Evolutionary conservation across 2,888 invertebrate species (phyloP), one percentile per base, ranked within the genome.

Genomic region (Leucophora obtusa): DNA sequence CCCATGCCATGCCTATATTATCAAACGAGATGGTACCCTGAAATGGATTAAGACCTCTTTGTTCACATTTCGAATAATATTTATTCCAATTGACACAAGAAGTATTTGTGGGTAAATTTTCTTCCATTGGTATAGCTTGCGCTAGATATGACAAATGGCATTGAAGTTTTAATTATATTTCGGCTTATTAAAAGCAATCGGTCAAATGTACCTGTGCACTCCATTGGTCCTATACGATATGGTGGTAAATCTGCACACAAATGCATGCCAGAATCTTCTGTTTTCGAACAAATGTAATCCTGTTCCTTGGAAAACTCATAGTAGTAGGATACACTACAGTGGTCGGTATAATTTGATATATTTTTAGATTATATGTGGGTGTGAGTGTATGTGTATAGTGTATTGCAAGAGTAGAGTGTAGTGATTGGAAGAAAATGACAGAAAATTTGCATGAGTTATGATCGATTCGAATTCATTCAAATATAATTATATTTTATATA

Each of bases 1-100:
- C 98, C 99, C 99, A 99, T 24, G 99, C 99, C 86, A 99, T 94
- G 83, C 99, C 99, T 87, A 99, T 99, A 91, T 99, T 99, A 92
- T 99, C 99, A 91, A 99, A 99, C 51, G 98, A 98, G 88, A 99
- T 99, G 75, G 99, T 98, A 81, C 99, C 99, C 91, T 97, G 97
- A 91, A 99, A 99, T 14, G 99, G 99, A 92, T 99, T 99, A 86
- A 95, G 94, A 70, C 96, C 97, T 84, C 96, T 95, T 83, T 97
- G 95, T 82, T 95, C 94, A 91, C 99, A 99, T 87, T 95, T 95
- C 66, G 96, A 97, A 91, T 99, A 99, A 91, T 99, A 99, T 91
- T 96, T 95, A 92, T 99, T 98, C 99, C 99, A 99, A 92, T 99
- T 96, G 85, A 99, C 96, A 91, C 99, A 99, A 53, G 95, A 95